Evolutionary conservation across 1,140 invertebrate species (phyloP), one percentile per base, ranked within the genome.

Genomic region (Pogonomyrmex barbatus): DNA sequence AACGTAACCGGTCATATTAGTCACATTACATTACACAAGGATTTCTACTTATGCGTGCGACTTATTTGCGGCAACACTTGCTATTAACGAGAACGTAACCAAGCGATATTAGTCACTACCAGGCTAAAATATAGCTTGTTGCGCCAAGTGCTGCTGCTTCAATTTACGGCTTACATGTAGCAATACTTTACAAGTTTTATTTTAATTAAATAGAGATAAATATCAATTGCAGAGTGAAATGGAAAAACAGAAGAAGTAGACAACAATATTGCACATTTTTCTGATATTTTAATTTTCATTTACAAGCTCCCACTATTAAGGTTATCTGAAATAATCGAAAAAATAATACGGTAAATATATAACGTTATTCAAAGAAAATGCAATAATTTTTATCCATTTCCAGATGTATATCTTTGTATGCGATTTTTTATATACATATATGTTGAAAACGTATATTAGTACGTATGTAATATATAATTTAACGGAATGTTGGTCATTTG

Each of bases 91-190:
- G 65, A 56, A 81, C 8, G 50, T 33, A 70, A n/a, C 47, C 65
- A 70, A 71, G 47, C 65, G 78, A 56, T 81, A 81, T 81, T 71
- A 71, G 78, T 81, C 24, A 71, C 24, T 10, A 24, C 24, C 33
- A 8, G n/a, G 45, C 36, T 81, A 45, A 81, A 71, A 56, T 71
- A 81, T 33, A 36, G 24, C 52, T 81, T 45, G 42, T 81, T 71
- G 78, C 65, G 65, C 10, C 39, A 70, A 81, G 67, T 17, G 30
- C 42, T 42, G 65, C 78, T 33, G 39, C 39, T 45, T 81, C 65
- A 81, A 71, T 70, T 81, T 81, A 71, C 24, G 10, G 17, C 65
- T 42, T 58, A 54, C 52, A 1, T 47, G 65, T 33, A 17, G 50
- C 58, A 71, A 81, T 56, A 71, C 36, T 71, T 81, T 3, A 54